phyloP scores from a whole-genome alignment of 2,113 vertebrate genomes.

The Monopterus albus region DNA sequence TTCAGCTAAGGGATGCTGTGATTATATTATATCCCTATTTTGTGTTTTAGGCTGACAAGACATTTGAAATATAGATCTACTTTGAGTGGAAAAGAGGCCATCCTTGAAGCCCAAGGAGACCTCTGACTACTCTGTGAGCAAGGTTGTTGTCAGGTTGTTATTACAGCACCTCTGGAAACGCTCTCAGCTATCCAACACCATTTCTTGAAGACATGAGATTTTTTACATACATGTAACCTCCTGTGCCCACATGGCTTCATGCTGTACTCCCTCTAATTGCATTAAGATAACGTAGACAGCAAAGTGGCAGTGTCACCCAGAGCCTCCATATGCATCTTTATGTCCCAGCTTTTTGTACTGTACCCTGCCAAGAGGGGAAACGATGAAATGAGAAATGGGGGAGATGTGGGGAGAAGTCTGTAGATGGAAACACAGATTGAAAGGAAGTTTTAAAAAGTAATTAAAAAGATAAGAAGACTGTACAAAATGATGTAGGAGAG shows the following conservation, averaged over 20 bases:
- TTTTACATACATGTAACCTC: slow-evolving; percentile 1
- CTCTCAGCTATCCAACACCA: not conserved
- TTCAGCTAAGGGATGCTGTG: not conserved
- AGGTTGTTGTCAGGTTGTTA: no score
- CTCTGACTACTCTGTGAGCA: no score
- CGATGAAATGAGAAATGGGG: slow-evolving; percentile 26
- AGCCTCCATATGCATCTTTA: slow-evolving; percentile 17
- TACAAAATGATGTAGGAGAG: not conserved
- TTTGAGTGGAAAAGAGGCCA: not conserved
- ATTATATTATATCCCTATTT: not conserved
- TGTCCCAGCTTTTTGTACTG: slow-evolving; percentile 7
- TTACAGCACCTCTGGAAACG: no score
- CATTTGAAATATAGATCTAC: not conserved
- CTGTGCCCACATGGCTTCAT: not conserved
- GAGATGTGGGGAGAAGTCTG: not conserved
- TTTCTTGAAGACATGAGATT: slow-evolving; percentile 7
- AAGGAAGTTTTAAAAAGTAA: not conserved
- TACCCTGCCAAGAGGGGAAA: slow-evolving; percentile 2
- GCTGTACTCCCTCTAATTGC: slow-evolving; percentile 48
- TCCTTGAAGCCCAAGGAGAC: not conserved
- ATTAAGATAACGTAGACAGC: slow-evolving; percentile 46
- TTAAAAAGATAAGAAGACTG: not conserved
- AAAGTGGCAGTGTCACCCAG: slow-evolving; percentile 16
- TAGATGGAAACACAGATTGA: slow-evolving; percentile 10
- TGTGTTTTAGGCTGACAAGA: no score